These are phyloP conservation scores for Cladopsammia gracilis DNA, from an alignment of 64 coral and sea anemone genomes.

Conservation along the genomic window DNA sequence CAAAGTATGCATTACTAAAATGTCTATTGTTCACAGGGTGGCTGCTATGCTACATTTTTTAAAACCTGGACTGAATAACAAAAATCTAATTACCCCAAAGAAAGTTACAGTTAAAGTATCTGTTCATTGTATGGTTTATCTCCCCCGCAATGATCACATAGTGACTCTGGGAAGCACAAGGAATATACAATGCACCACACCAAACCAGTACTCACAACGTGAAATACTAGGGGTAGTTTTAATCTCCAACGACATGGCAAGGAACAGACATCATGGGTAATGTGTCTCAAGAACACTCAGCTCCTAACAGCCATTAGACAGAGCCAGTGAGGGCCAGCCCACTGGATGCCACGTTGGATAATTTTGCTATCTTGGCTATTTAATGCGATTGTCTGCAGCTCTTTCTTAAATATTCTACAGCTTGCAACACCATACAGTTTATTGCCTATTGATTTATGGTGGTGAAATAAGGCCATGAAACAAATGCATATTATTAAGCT, in stretches of 20 bases:
- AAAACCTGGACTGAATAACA: no score
- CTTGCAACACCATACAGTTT: no score
- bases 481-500: no score
- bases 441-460: no score
- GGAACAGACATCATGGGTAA: slow-evolving; percentile 90
- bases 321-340: slow-evolving; percentile 87
- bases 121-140: slow-evolving; percentile 98
- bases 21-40: no score
- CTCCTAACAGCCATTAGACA: slow-evolving; percentile 87
- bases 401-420: no score
- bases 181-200: slow-evolving; percentile 91
- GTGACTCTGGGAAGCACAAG: slow-evolving; percentile 94
- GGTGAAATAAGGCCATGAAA: no score
- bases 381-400: neutral
- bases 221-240: slow-evolving; percentile 81
- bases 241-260: slow-evolving; percentile 88
- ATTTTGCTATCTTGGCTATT: neutral
- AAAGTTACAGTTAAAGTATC: neutral
- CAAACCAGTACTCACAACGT: slow-evolving; percentile 69
- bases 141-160: slow-evolving; percentile 87
- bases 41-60: no score
- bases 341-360: slow-evolving; percentile 77
- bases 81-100: no score
- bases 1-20: no score
- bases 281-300: slow-evolving; percentile 76